Evolutionary conservation across 92 coral and sea anemone species (phyloP), one percentile per base, ranked within the genome.

Genomic region (Montipora capitata): DNA sequence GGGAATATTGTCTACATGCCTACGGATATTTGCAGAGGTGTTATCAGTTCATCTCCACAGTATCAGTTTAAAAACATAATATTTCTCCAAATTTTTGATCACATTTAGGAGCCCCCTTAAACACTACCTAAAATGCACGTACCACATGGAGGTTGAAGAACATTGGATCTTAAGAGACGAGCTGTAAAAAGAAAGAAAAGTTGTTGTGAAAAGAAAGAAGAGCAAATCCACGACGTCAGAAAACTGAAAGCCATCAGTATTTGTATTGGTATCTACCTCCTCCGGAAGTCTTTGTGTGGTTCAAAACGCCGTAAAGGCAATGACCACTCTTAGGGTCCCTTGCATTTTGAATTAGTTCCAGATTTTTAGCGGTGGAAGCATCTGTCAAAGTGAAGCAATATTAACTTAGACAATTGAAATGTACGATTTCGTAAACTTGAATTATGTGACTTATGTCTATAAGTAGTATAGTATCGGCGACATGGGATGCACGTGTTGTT

Each of bases 91-190:
- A 27, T 27, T 27, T 27, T 27, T 27, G 35, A 27, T 27, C 35
- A 27, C 35, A 27, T 27, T 27, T 27, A 27, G 35, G 0, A 27
- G 35, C 0, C 35, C 35, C 35, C 35, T 27, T 27, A 27, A 27
- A 27, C 35, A 27, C 35, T 27, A 27, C 35, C 35, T 48, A 5
- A 48, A 48, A 48, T 5, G 52, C 52, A 63, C 96, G 45, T 91
- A 97, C 99, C 99, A 81, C 94, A 92, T 3, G 99, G 99, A 73
- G 99, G 99, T 85, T 98, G 99, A 58, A 98, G 89, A 79, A 98
- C 94, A 68, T 93, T 98, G 17, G 98, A 98, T 40, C 99, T 94
- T 65, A 98, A 79, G n/a, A 98, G 89, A 68, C 99, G 98, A 14
- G 96, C 99, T 98, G 80, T 68, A 43, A 20, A 27, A 77, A 79